Percentiles rank a stretch among this genome's conserved stretches.
Evolutionary conservation across 2,888 invertebrate genomes (phyloP).

Genomic region (Acleris cristana): DNA sequence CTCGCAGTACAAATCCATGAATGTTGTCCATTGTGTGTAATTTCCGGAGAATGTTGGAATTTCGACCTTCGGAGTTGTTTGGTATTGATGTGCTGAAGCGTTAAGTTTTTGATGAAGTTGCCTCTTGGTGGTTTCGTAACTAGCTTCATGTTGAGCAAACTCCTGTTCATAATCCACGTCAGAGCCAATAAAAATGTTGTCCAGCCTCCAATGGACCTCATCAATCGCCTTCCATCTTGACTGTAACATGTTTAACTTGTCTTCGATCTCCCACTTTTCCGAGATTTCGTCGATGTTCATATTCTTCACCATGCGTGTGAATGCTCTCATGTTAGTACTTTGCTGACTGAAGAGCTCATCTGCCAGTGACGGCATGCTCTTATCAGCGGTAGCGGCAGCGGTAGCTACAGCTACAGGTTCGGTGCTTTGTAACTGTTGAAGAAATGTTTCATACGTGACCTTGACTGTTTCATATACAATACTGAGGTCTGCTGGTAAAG

Average conservation of each 20-base stretch:
- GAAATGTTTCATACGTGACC: slow-evolving; percentile 3
- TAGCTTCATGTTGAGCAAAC: background rate
- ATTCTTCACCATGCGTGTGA: slow-evolving; percentile 8
- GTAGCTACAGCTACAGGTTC: background rate
- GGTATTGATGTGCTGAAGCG: background rate
- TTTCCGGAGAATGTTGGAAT: slow-evolving; percentile 20
- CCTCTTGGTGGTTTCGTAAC: background rate
- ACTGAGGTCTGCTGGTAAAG: slow-evolving; percentile 10
- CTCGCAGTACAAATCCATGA: slow-evolving; percentile 24
- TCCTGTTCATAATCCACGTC: slow-evolving; percentile 8
- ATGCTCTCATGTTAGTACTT: slow-evolving; percentile 33
- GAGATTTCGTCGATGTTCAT: slow-evolving; percentile 11
- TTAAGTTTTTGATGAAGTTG: slow-evolving; percentile 4
- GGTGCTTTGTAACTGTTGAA: background rate
- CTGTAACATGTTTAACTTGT: slow-evolving; percentile 18
- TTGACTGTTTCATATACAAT: slow-evolving; percentile 9
- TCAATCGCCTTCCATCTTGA: slow-evolving; percentile 27
- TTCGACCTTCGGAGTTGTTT: slow-evolving; percentile 15
- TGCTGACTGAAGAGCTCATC: slow-evolving; percentile 25
- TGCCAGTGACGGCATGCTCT: slow-evolving; percentile 1
- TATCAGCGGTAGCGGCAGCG: background rate
- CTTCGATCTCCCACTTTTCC: slow-evolving; percentile 34
- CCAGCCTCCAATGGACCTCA: slow-evolving; percentile 23
- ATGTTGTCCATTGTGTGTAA: slow-evolving; percentile 23
- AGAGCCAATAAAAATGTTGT: slow-evolving; percentile 18